Base-by-base conservation (phyloP, 2,113 vertebrate genomes). In the Mus pahari region DNA sequence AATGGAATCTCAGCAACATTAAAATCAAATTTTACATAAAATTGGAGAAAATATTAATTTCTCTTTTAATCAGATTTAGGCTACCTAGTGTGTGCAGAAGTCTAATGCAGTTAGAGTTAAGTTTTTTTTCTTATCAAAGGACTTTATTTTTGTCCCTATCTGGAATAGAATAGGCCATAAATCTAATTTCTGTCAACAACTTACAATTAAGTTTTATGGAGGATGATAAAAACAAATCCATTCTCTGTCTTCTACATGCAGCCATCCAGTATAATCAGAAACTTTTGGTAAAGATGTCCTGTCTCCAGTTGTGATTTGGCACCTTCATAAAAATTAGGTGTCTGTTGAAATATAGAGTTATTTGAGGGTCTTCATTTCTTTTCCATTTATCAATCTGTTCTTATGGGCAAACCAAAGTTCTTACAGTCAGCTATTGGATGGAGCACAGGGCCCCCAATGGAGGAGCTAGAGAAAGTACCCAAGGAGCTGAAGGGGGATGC, bases 141-240 rank as follows among this genome's bases (percentile, higher is more conserved):
- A 0, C 91, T 95, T 95, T 95, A 50, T 93, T 97, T 96, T 94
- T 95, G 55, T 45, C 90, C 14, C 53, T 93, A 31, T 83, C 50
- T 90, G 74, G 87, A 48, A 73, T 0, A 94, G 88, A 94, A n/a
- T 95, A 97, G 97, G 86, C 78, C 36, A 87, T 84, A 93, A 66
- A 96, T 92, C 90, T 97, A 90, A 96, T 96, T 92, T 82, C 81
- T 22, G 84, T 91, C 45, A 97, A 93, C n/a, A 75, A 7, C 94
- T 90, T 71, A 83, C 1, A 86, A 96, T n/a, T n/a, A n/a, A n/a
- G 22, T 45, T 45, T 75, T 75, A 45, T 45, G 42, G 22, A 75
- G 22, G 22, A 75, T 13, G 2, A 7, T 45, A 45, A 28, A 13
- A 13, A 28, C 14, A 12, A 26, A 45, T 45, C 39, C 39, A 42